Base-by-base conservation (phyloP, 2,113 vertebrate genomes). In the Cathartes aura region DNA sequence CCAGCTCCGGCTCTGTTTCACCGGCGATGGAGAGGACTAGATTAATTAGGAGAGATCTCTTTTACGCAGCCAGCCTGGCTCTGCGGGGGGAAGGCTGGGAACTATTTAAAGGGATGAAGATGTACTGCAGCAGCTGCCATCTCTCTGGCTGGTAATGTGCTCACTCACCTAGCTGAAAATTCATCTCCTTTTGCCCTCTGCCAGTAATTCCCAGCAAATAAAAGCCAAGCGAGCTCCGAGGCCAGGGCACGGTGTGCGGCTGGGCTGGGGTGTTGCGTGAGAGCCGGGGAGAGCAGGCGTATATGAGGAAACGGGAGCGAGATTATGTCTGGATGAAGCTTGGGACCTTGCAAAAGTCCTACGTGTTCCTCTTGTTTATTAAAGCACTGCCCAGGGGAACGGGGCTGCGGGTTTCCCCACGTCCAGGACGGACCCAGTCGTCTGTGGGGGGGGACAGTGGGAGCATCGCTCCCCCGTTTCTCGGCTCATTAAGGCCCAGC, bases 41-140 rank as follows among this genome's bases (percentile, higher is more conserved):
- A 97, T 98, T 98, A 97, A 98, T 97, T 96, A 97, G 93, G 78
- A 62, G 93, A 95, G 91, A 90, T 95, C 94, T 92, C 89, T 90
- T 89, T 92, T 76, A 87, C 78, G 12, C 86, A 93, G 97, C 78
- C 91, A 94, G 83, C 83, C 92, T 8, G 19, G 93, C 90, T 97
- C 82, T 22, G 74, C 19, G 1, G 94, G 83, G 81, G 66, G 81
- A 96, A 79, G 76, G 86, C 79, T 36, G 55, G 90, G 95, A 89
- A 88, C 89, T 93, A 58, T 92, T 96, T 93, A 91, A 96, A 97
- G 94, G 95, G 93, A 96, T 81, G 93, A 97, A 97, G 95, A 97
- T 50, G 22, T 82, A 74, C 64, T 76, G 76, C 67, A 75, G 93
- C 92, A 92, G 92, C 92, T 93, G 93, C 91, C 63, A 47, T 84